phyloP scores from a whole-genome alignment of 1,140 invertebrate genomes.

The Agrypnia vestita region DNA sequence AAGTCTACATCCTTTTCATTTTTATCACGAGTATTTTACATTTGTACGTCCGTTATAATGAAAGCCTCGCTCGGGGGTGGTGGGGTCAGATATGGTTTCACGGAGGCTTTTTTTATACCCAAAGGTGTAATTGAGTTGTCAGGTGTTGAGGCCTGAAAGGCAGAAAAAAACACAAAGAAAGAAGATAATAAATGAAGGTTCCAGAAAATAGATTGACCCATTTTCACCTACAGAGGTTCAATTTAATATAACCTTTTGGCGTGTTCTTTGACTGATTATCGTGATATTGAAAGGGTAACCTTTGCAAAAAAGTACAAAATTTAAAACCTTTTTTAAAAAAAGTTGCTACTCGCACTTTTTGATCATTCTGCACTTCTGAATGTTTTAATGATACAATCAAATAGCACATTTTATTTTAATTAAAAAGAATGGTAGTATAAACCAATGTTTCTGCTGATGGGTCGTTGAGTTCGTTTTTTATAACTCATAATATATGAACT shows the following conservation, averaged over 20 bases:
- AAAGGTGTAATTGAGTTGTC: constrained; percentile 46
- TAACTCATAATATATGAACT: too few species aligned
- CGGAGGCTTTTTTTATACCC: constrained; percentile 26
- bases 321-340: too few species aligned
- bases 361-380: too few species aligned
- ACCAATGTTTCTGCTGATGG: too few species aligned
- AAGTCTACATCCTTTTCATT: too few species aligned
- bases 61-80: neutral
- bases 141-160: constrained; percentile 30
- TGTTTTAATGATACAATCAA: too few species aligned
- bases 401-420: too few species aligned
- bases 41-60: neutral
- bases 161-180: constrained; percentile 17
- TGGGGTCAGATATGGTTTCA: constrained; percentile 20
- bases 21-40: neutral
- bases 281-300: neutral
- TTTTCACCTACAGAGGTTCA: constrained; percentile 29
- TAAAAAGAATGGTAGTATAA: too few species aligned
- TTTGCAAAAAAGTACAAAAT: too few species aligned
- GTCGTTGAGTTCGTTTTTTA: too few species aligned
- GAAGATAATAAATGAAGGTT: constrained; percentile 42
- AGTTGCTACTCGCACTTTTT: too few species aligned
- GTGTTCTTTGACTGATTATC: neutral
- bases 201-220: constrained; percentile 42
- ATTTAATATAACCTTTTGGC: constrained; percentile 36